Evolutionary conservation across 2,888 invertebrate species (phyloP).

Genomic region (Gastracanthus pulcherrimus): DNA sequence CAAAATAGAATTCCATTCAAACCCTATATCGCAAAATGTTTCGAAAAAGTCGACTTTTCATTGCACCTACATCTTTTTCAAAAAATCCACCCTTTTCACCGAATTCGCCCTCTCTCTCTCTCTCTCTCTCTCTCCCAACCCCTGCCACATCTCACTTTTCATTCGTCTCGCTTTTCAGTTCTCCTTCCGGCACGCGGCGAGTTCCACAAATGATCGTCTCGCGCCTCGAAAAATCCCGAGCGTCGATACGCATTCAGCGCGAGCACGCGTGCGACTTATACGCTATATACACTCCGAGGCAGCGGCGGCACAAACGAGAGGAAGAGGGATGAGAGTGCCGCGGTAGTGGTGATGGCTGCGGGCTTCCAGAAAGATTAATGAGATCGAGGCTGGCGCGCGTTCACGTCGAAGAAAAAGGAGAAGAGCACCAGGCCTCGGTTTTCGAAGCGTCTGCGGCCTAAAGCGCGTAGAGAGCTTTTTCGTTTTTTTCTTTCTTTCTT

Average conservation of each 20-base stretch:
- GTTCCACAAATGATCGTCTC: neutral
- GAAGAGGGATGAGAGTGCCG: neutral
- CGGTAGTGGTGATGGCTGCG: too few species aligned
- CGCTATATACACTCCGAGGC: too few species aligned
- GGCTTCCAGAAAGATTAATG: slow-evolving; percentile 13
- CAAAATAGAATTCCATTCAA: neutral
- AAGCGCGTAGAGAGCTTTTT: too few species aligned
- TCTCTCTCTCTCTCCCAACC: too few species aligned
- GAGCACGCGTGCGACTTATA: neutral
- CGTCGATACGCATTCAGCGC: neutral
- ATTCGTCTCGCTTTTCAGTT: neutral
- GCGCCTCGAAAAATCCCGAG: neutral
- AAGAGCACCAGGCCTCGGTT: too few species aligned
- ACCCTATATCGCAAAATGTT: neutral
- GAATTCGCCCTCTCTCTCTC: neutral
- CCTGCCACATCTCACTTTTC: neutral
- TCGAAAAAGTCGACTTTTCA: too few species aligned
- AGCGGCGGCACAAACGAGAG: neutral
- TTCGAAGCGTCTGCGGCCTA: neutral
- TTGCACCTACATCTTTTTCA: neutral
- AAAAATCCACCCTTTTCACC: neutral
- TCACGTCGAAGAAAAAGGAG: neutral
- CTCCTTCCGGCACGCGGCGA: neutral
- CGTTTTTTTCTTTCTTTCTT: neutral
- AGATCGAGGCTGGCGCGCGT: neutral